Conservation (phyloP, 1,140 invertebrate species). For the Schlechtendalia chinensis region DNA sequence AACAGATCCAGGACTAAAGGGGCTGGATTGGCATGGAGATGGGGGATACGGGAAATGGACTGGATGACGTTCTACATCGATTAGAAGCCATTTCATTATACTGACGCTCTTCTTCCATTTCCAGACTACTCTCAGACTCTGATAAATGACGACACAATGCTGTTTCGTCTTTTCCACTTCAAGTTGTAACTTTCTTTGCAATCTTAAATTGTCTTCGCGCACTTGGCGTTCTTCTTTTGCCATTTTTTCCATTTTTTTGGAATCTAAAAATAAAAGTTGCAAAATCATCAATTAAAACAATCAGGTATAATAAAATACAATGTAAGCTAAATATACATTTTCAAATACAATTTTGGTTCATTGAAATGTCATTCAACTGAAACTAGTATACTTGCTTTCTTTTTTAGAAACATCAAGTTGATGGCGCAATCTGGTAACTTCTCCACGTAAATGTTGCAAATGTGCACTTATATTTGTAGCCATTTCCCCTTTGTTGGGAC, state of each 20-base stretch:
- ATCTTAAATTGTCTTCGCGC: constrained; percentile 88
- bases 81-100: constrained; percentile 81
- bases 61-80: constrained; percentile 69
- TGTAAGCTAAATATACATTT: not conserved
- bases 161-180: constrained; percentile 87
- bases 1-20: constrained; percentile 72
- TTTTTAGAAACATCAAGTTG: constrained; percentile 67
- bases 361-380: too few relatives aligned
- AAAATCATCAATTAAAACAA: not conserved
- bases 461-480: constrained; percentile 88
- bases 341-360: not conserved
- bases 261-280: constrained; percentile 62
- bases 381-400: constrained; percentile 63
- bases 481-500: constrained; percentile 77
- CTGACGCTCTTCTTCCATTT: constrained; percentile 97
- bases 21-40: constrained; percentile 73
- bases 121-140: constrained; percentile 91
- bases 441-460: constrained; percentile 86
- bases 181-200: constrained; percentile 89
- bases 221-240: constrained; percentile 92
- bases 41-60: constrained; percentile 79
- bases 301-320: not conserved
- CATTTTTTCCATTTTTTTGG: constrained; percentile 91
- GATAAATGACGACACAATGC: constrained; percentile 91
- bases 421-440: constrained; percentile 81